These are phyloP conservation scores for Todus mexicanus DNA, from an alignment of 2,797 vertebrate species.

Conservation along the genomic window DNA sequence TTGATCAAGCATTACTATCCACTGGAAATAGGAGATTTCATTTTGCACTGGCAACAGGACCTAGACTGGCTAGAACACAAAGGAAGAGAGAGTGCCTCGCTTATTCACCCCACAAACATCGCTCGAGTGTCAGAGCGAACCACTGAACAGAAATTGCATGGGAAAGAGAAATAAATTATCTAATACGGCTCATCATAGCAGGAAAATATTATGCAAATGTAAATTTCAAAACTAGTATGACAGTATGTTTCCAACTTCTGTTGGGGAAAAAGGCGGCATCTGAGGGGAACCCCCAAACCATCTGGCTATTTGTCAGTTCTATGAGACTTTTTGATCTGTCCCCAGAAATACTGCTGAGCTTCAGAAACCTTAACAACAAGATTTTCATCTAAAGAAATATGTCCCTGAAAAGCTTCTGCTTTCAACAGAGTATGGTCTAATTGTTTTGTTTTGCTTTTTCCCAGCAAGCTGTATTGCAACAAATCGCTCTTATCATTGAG, in stretches of 20 bases:
- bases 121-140: neutral
- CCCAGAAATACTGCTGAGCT: neutral
- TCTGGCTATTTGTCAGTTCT: neutral
- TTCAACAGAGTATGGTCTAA: neutral
- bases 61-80: neutral
- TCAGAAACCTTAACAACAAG: neutral
- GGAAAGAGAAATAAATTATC: neutral
- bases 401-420: neutral
- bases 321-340: neutral
- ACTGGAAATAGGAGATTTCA: neutral
- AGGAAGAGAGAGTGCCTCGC: neutral
- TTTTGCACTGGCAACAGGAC: neutral
- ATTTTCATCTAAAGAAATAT: neutral
- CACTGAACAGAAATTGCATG: neutral
- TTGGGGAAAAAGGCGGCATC: neutral
- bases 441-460: neutral
- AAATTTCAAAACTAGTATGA: neutral
- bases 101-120: neutral
- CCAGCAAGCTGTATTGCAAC: neutral
- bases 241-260: neutral
- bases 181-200: neutral
- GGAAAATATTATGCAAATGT: neutral
- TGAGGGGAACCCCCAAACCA: neutral
- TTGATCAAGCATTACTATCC: neutral
- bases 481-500: neutral